Conservation (phyloP, 2,888 invertebrate genomes). For the Mongoloraphidia duomilia region DNA sequence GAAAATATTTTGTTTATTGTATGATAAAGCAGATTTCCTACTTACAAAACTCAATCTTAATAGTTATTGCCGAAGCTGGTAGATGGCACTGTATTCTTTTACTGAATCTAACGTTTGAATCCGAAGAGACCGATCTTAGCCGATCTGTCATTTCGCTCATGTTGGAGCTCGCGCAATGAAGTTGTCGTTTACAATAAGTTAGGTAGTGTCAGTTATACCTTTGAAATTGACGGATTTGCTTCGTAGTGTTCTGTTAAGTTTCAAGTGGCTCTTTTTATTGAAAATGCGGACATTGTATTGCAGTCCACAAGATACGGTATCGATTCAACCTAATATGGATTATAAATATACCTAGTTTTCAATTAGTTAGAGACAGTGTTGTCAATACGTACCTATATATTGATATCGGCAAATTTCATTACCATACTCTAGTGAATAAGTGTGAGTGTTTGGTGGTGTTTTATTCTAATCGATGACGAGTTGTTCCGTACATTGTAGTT, state of each 20-base stretch:
- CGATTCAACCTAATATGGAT: neutral
- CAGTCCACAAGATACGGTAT: neutral
- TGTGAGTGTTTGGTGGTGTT: slow-evolving; percentile 2
- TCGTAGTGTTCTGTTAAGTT: neutral
- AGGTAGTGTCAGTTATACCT: slow-evolving; percentile 3
- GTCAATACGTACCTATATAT: neutral
- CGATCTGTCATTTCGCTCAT: too few relatives aligned
- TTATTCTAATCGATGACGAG: slow-evolving; percentile 5
- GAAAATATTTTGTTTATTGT: too few relatives aligned
- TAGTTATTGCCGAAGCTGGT: too few relatives aligned
- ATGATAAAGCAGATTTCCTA: too few relatives aligned
- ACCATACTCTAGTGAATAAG: neutral
- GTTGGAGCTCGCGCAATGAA: too few relatives aligned
- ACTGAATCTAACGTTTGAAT: too few relatives aligned
- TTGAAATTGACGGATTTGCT: slow-evolving; percentile 1
- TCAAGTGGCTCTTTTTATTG: neutral
- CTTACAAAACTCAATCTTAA: too few relatives aligned
- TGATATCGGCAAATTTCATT: neutral
- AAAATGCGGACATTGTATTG: slow-evolving; percentile 4
- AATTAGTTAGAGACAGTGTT: neutral
- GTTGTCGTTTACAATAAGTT: too few relatives aligned
- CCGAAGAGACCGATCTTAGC: too few relatives aligned
- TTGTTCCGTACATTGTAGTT: neutral
- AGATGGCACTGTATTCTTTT: too few relatives aligned
- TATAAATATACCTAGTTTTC: neutral